phyloP scores from a whole-genome alignment of 1,140 invertebrate species.

The roundworm (Caenorhabditis elegans) region WBcel235 BX284606.5:5604001-5604500 shows the following conservation, averaged over 20 bases:
- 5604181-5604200: neutral
- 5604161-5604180: neutral
- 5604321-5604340: slow-evolving; percentile 10
- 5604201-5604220: neutral
- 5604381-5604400: slow-evolving; percentile 20
- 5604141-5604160: no score
- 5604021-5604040: no score
- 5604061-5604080: no score
- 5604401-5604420: slow-evolving; percentile 38
- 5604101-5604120: no score
- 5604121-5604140: no score
- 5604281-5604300: slow-evolving; percentile 30
- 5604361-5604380: slow-evolving; percentile 23
- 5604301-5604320: slow-evolving; percentile 5
- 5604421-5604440: neutral
- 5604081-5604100: no score
- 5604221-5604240: neutral
- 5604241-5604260: no score
- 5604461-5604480: slow-evolving; percentile 30
- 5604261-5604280: slow-evolving; percentile 26
- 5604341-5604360: slow-evolving; percentile 29
- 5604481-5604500: slow-evolving; percentile 16
- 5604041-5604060: no score
- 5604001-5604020: no score
- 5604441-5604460: neutral